Evolutionary conservation across 2,113 vertebrate genomes (phyloP), one percentile per base, ranked within the genome.

Genomic region (Epinephelus moara): DNA sequence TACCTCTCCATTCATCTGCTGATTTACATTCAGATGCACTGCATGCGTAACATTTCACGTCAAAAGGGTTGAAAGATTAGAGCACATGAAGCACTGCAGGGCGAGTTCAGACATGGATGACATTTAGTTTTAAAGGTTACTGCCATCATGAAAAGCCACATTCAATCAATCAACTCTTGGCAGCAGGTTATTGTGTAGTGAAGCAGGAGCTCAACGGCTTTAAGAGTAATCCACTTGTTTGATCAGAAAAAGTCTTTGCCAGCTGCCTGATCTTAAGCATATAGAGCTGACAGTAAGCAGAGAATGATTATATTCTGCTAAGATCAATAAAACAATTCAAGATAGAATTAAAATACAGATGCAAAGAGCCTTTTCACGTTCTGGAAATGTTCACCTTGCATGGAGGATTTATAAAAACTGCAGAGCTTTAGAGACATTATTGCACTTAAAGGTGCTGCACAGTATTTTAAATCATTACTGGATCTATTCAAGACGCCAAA

Each of bases 61-160:
- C 19, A 23, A 53, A 60, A 64, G 21, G 11, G 18, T 2, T 47
- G 2, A 45, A 3, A 0, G 12, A 60, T 45, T 12, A 27, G 23
- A 1, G 14, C 42, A 45, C 42, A 45, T 11, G 42, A 45, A 45
- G 11, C 11, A 3, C 40, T 13, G 42, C 45, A n/a, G 21, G 53
- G 37, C 76, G 2, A 66, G 89, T 89, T 62, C 71, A 69, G 75
- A 84, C 89, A 47, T 19, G 70, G 52, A 67, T 37, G 47, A 73
- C 78, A 69, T 68, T 80, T 55, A 33, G 6, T n/a, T 17, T 23
- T 19, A 19, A n/a, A 52, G 45, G 11, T 60, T 19, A 6, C 47
- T 21, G 4, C 37, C 25, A 23, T 52, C 33, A 30, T 21, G 47
- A 47, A 57, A 23, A 10, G 3, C 42, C 42, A 45, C 57, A 21